A percentile compares a stretch with the other conserved stretches of the same genome.
These are phyloP conservation scores for Cyclophora albipunctata DNA, from an alignment of 2,888 invertebrate species.

Conservation along the genomic window DNA sequence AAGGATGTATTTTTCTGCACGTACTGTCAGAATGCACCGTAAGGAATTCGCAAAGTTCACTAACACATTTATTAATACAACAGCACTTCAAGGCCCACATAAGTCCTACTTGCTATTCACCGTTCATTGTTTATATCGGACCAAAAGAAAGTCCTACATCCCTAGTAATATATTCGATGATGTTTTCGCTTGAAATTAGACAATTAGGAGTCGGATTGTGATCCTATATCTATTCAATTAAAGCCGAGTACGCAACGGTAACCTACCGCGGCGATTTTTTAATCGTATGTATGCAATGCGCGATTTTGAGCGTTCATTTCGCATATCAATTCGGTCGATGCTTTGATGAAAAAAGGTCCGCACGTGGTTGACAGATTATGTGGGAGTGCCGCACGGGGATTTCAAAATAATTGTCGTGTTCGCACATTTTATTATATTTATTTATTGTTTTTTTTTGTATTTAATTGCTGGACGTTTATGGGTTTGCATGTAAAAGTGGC, in stretches of 20 bases:
- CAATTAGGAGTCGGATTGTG: slow-evolving; percentile 67
- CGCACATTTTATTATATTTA: slow-evolving; percentile 8
- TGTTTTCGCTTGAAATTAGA: slow-evolving; percentile 74
- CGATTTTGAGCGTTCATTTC: slow-evolving; percentile 59
- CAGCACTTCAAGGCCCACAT: slow-evolving; percentile 34
- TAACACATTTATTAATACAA: slow-evolving; percentile 30
- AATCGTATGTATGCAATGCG: slow-evolving; percentile 72
- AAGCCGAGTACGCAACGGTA: slow-evolving; percentile 61
- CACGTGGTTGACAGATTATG: slow-evolving; percentile 49
- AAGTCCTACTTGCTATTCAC: slow-evolving; percentile 58
- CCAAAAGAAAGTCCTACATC: slow-evolving; percentile 72
- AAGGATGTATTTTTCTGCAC: too few species aligned
- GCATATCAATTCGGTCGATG: slow-evolving; percentile 68
- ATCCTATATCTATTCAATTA: slow-evolving; percentile 70
- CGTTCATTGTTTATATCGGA: slow-evolving; percentile 50
- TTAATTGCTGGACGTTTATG: slow-evolving; percentile 1
- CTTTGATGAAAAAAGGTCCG: slow-evolving; percentile 62
- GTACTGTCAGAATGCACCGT: too few species aligned
- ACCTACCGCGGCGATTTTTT: slow-evolving; percentile 73
- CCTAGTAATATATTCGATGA: slow-evolving; percentile 65
- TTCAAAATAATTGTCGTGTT: slow-evolving; percentile 31
- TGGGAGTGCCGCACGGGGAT: slow-evolving; percentile 34
- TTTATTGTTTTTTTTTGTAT: slow-evolving; percentile 3
- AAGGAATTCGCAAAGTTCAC: slow-evolving; percentile 15
- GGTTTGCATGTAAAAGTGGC: too few species aligned